Base-by-base conservation (phyloP, 2,888 invertebrate species). In the Limnephilus rhombicus region DNA sequence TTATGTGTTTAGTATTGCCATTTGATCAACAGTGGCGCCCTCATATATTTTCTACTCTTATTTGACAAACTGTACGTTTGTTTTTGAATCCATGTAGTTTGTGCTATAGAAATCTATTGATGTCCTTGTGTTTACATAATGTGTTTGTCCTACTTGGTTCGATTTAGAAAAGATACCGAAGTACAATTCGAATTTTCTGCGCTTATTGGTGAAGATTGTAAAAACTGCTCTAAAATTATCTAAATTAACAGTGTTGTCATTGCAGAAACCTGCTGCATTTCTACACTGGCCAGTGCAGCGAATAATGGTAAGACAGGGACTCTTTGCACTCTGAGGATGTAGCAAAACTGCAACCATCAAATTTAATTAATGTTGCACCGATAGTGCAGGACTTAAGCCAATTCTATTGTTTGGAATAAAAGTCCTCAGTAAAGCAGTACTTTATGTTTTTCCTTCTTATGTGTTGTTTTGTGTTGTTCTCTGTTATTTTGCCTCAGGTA, bases 181-280 rank as follows among this genome's bases (percentile, higher is more conserved):
- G 2, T 68, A 68, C n/a, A n/a, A 24, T 34, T 82, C 15, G 18
- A 82, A 82, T 82, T 82, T 3, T 34, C 34, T 82, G 7, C 82
- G 5, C 29, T 13, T 31, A n/a, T 15, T 81, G 31, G 31, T 29
- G 31, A 31, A n/a, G 9, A 18, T 53, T 53, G 4, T 5, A 29
- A n/a, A 86, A 86, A 53, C 29, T 86, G 24, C 13, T 83, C 34
- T 24, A 80, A 89, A 81, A 45, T 31, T 31, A 31, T 31, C 31
- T 31, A 31, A 31, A 31, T 31, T 37, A 82, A 90, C 31, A 90
- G 90, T 90, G 80, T 91, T 91, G 86, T 91, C 41, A 34, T 91
- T 91, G 49, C 91, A 91, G 90, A 92, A 80, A 41, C 87, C 85
- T 90, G 88, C 88, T 89, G 92, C 89, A 93, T 94, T n/a, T 91